phyloP scores from a whole-genome alignment of 2,888 invertebrate species.

The Therioaphis trifolii region DNA sequence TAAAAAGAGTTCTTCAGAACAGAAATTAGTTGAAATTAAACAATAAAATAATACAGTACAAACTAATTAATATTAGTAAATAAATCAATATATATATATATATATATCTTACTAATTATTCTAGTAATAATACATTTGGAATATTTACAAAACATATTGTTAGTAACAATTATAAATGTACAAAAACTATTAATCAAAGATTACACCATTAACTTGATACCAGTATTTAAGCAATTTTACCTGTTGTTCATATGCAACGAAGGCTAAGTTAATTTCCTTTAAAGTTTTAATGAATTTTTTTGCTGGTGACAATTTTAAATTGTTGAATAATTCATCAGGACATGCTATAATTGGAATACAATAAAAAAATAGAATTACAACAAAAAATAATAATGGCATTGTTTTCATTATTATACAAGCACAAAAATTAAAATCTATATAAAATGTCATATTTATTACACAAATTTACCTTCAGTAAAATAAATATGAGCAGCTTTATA shows the following conservation, averaged over 20 bases:
- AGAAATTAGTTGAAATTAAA: slow-evolving; percentile 73
- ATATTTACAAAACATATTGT: slow-evolving; percentile 5
- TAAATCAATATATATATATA: slow-evolving; percentile 44
- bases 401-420: no score
- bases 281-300: slow-evolving; percentile 88
- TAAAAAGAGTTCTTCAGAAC: slow-evolving; percentile 94
- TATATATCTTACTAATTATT: no score
- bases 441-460: slow-evolving; percentile 31
- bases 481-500: slow-evolving; percentile 97
- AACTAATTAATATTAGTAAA: slow-evolving; percentile 61
- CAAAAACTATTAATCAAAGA: background rate
- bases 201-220: slow-evolving; percentile 26
- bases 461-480: slow-evolving; percentile 98
- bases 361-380: slow-evolving; percentile 21
- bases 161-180: slow-evolving; percentile 3
- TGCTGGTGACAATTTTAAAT: slow-evolving; percentile 80
- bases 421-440: no score
- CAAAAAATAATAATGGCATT: no score
- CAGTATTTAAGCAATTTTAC: slow-evolving; percentile 72
- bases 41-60: slow-evolving; percentile 62
- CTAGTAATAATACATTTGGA: no score
- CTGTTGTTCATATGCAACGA: slow-evolving; percentile 92
- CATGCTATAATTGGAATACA: slow-evolving; percentile 76
- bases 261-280: slow-evolving; percentile 96
- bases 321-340: slow-evolving; percentile 87